phyloP scores from a whole-genome alignment of 1,140 invertebrate genomes.

The Conus ventricosus region DNA sequence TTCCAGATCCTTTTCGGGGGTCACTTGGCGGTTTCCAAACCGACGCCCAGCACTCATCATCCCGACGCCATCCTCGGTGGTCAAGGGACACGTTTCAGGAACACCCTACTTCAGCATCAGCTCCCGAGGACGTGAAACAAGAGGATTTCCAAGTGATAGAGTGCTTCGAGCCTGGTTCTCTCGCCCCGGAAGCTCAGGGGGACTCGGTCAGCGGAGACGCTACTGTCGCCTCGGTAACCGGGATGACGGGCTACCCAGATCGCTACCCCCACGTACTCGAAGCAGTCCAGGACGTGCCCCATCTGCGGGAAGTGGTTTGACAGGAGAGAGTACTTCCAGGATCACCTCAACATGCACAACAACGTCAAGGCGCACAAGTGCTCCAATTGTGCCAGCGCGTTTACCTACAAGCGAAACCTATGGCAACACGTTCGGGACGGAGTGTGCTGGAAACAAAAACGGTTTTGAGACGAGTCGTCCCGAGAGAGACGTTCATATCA shows the following conservation, averaged over 20 bases:
- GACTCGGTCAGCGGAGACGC: no score
- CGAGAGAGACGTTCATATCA: no score
- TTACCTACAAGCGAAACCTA: slow-evolving; percentile 10
- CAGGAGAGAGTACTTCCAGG: neutral
- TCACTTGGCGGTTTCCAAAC: neutral
- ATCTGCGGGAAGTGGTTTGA: slow-evolving; percentile 11
- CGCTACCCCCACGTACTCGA: no score
- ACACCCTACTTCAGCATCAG: neutral
- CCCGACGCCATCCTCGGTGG: neutral
- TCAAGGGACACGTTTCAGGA: neutral
- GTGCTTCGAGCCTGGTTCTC: no score
- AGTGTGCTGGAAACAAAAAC: neutral
- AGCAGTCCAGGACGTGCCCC: neutral
- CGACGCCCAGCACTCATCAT: neutral
- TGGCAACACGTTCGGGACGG: neutral
- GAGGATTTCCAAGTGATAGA: neutral
- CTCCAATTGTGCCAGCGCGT: neutral
- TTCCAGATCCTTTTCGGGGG: neutral
- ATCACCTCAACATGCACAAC: slow-evolving; percentile 17
- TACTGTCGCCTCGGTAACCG: no score
- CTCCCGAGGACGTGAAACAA: neutral
- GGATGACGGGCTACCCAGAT: no score
- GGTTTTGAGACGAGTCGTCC: neutral
- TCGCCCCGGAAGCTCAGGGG: no score
- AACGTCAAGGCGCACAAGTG: neutral